Base-by-base conservation (phyloP, 2,888 invertebrate genomes). In the Euproctis similis region DNA sequence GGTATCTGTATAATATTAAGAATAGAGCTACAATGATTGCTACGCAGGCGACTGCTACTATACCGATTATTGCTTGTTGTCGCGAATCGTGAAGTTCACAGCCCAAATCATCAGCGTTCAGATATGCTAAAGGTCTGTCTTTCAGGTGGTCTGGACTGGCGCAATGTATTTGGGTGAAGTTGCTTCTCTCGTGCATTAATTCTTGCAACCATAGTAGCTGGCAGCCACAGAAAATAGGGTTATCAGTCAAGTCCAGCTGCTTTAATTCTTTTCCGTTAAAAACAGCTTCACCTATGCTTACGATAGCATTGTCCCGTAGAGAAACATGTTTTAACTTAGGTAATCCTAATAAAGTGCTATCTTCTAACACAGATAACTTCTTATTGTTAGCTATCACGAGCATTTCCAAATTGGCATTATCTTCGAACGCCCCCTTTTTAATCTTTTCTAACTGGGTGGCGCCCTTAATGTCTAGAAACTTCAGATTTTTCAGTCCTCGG, bases 141-240 rank as follows among this genome's bases (percentile, higher is more conserved):
- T 90, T 89, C 17, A 94, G 74, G 31, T 90, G 89, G 6, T 89
- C 85, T 0, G 95, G 95, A 26, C 88, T 87, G 1, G 89, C 87
- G 60, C 95, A 95, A 22, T 92, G 87, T 9, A 94, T 88, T 63
- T 87, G 87, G 7, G 87, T 89, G 34, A 91, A 89, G 59, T 92
- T 90, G 51, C 89, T 89, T 45, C 88, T 87, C 6, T 88, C 86
- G n/a, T 86, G 85, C 16, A 93, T 78, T 20, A 94, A 75, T 47
- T 92, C 90, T 28, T 91, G 87, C 18, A 95, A 82, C 95, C 95
- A 95, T 33, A 93, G 71, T 14, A 95, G 70, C 36, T 90, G 89
- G 58, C 95, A 95, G 58, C 92, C 92, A 65, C 95, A 95, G 34
- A 88, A 85, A 27, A 95, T 84, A 0, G 94, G 94, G 59, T 95